Percentiles rank a stretch among this genome's conserved stretches.
These are phyloP conservation scores for Clanis bilineata DNA, from an alignment of 2,888 invertebrate genomes.

Conservation along the genomic window DNA sequence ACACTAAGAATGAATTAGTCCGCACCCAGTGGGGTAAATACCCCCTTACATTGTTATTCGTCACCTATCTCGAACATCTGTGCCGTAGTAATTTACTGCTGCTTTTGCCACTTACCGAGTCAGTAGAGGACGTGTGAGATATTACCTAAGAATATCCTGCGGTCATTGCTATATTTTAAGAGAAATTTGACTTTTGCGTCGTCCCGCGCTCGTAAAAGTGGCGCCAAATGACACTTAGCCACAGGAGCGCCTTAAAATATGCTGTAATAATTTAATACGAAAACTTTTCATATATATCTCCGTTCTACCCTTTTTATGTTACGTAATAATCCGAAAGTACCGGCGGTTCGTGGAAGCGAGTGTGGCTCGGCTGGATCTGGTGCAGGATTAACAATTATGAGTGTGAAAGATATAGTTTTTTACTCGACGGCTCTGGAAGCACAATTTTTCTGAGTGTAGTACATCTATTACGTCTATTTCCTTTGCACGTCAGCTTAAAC, in stretches of 20 bases:
- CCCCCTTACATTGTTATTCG: constrained; percentile 38
- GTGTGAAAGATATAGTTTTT: not conserved
- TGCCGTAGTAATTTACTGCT: constrained; percentile 43
- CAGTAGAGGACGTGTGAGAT: constrained; percentile 34
- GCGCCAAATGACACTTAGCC: constrained; percentile 12
- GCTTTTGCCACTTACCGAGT: constrained; percentile 43
- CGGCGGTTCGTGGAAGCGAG: not conserved
- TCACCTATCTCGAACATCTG: constrained; percentile 54
- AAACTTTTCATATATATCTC: constrained; percentile 14
- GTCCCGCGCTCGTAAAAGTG: constrained; percentile 7
- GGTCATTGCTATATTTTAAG: constrained; percentile 30
- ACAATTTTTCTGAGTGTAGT: no score
- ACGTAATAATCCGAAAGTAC: constrained; percentile 3
- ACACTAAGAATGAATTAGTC: constrained; percentile 21
- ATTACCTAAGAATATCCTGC: constrained; percentile 27
- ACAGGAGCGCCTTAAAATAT: constrained; percentile 12
- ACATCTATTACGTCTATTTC: no score
- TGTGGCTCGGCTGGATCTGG: not conserved
- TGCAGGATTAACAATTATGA: constrained; percentile 2
- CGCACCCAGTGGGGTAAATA: constrained; percentile 16
- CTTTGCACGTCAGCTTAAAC: no score
- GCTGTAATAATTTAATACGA: constrained; percentile 14
- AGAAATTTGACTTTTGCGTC: constrained; percentile 17
- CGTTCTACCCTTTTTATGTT: constrained; percentile 11
- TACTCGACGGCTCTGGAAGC: no score